Percentiles rank a stretch among this genome's conserved stretches.
phyloP scores from a whole-genome alignment of 2,888 invertebrate genomes.

The Callimorpha dominula region DNA sequence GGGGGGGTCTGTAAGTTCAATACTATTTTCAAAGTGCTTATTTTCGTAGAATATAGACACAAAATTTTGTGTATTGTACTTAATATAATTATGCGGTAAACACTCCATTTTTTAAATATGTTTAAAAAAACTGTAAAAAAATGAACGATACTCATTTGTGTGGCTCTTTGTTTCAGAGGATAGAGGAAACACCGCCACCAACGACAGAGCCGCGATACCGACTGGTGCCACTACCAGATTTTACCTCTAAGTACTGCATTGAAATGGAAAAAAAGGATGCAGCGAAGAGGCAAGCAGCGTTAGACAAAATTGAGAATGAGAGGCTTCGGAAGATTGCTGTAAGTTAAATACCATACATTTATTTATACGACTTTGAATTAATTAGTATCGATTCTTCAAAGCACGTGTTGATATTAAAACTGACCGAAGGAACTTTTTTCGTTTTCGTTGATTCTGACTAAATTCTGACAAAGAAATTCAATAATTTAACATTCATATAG shows the following conservation, averaged over 20 bases:
- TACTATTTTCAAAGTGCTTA: no score
- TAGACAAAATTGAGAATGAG: conserved; percentile 67
- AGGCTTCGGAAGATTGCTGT: conserved; percentile 70
- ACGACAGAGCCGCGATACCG: conserved; percentile 75
- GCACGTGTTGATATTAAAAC: no score
- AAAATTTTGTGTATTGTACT: no score
- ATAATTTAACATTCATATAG: no score
- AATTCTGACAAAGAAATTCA: no score
- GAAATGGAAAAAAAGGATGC: conserved; percentile 68
- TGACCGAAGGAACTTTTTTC: no score
- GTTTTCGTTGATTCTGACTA: no score
- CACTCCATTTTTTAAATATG: no score
- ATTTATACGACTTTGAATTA: neutral
- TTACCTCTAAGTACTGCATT: conserved; percentile 73
- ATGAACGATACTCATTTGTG: neutral
- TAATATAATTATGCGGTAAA: no score
- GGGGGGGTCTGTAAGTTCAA: no score
- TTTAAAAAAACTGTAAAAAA: neutral
- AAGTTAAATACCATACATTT: conserved; percentile 20
- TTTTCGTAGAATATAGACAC: no score
- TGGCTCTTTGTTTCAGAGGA: conserved; percentile 51
- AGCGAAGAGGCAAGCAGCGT: conserved; percentile 57
- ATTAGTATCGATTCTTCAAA: no score
- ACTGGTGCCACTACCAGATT: conserved; percentile 77
- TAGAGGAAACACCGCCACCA: conserved; percentile 56